A percentile compares a stretch with the other conserved stretches of the same genome.
These are phyloP conservation scores for Cerceris rybyensis DNA, from an alignment of 2,888 invertebrate species.

Conservation along the genomic window DNA sequence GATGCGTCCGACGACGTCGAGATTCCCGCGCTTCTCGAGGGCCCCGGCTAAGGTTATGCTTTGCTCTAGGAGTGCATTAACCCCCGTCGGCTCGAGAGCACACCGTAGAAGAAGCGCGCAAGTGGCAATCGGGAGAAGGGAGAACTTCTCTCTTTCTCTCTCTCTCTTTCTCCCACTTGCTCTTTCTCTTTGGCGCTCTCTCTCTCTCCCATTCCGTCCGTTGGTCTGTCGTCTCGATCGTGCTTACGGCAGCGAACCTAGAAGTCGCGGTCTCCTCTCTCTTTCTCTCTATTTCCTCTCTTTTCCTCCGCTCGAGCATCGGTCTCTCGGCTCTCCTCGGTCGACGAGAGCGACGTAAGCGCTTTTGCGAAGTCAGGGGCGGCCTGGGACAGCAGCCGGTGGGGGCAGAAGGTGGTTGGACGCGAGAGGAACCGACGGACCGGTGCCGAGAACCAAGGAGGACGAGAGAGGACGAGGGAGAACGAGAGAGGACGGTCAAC, in stretches of 20 bases:
- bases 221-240: slow-evolving; percentile 21
- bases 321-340: no score
- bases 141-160: slow-evolving; percentile 31
- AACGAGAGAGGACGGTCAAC: slow-evolving; percentile 32
- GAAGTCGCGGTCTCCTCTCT: slow-evolving; percentile 42
- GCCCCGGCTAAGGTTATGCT: slow-evolving; percentile 77
- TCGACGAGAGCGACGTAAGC: slow-evolving; percentile 50
- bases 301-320: no score
- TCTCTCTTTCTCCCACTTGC: slow-evolving; percentile 8
- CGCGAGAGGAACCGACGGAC: slow-evolving; percentile 1
- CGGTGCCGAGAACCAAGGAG: background rate
- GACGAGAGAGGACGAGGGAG: slow-evolving; percentile 9
- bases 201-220: slow-evolving; percentile 8
- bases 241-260: slow-evolving; percentile 35
- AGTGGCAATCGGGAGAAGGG: slow-evolving; percentile 58
- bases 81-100: slow-evolving; percentile 75
- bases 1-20: slow-evolving; percentile 32
- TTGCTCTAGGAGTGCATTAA: slow-evolving; percentile 80
- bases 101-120: slow-evolving; percentile 67
- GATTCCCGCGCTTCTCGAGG: slow-evolving; percentile 64
- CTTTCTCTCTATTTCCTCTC: no score
- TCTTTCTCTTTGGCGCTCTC: background rate
- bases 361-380: slow-evolving; percentile 60
- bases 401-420: slow-evolving; percentile 26
- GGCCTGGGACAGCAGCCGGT: slow-evolving; percentile 26